A percentile compares a stretch with the other conserved stretches of the same genome.
Conservation (phyloP, 2,888 invertebrate species). For the Lasioglossum zephyrum region DNA sequence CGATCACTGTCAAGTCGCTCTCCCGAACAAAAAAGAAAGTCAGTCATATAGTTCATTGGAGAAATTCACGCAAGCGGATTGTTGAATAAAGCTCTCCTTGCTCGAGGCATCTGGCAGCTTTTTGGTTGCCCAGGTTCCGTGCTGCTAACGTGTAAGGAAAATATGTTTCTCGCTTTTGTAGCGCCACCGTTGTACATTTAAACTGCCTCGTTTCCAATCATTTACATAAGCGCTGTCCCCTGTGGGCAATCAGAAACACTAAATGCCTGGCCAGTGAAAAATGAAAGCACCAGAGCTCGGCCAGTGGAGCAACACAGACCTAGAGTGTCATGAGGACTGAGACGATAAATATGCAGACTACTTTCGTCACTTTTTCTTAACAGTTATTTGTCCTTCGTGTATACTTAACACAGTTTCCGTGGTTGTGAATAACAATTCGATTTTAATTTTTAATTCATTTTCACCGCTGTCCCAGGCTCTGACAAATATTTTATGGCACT, state of each 20-base stretch:
- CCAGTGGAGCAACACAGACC: neutral
- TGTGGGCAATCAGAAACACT: conserved; percentile 23
- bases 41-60: conserved; percentile 21
- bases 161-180: conserved; percentile 47
- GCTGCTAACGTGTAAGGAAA: conserved; percentile 38
- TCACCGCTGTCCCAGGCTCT: too few relatives aligned
- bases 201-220: conserved; percentile 62
- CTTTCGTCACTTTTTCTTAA: neutral
- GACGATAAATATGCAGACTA: neutral
- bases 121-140: conserved; percentile 29
- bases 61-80: conserved; percentile 45
- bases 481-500: too few relatives aligned
- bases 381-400: neutral
- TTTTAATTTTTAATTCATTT: neutral
- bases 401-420: neutral
- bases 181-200: conserved; percentile 50
- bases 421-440: neutral
- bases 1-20: conserved; percentile 8
- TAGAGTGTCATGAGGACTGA: neutral
- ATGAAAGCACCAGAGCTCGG: neutral
- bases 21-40: neutral
- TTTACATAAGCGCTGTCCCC: conserved; percentile 45
- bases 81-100: conserved; percentile 45
- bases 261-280: neutral
- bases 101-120: conserved; percentile 43